Base-by-base conservation (phyloP, 2,113 vertebrate genomes). In the Crotalus horridus region DNA sequence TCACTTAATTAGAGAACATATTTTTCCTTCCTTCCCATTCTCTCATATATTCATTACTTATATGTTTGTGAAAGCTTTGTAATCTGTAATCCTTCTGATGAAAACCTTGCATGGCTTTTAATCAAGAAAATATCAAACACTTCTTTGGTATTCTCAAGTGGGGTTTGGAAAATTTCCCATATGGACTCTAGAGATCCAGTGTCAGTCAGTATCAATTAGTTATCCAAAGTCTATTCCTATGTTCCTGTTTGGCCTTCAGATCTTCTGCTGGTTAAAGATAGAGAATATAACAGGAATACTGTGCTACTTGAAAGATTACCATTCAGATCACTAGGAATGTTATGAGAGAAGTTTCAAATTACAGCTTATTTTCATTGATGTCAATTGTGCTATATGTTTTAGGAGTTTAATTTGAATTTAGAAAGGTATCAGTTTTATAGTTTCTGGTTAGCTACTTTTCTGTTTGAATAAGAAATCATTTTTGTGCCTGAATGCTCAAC, bases 351-450 rank as follows among this genome's bases (percentile, higher is more conserved):
- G 46, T 90, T 93, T 93, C 56, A n/a, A 61, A 39, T 90, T 93
- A 87, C 88, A 87, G 88, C 43, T 61, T 33, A 21, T 90, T 93
- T 90, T 87, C 89, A 87, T 81, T 89, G 51, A 74, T 54, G 51
- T 64, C 48, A 64, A n/a, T 93, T 93, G 88, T 48, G 61, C 55
- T 90, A 58, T 90, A 90, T 87, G 23, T 93, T 93, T 93, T 90
- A 90, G 56, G 86, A 87, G 15, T 93, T 93, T 93, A 93, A 93
- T 93, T 93, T 93, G 56, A 88, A 17, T 93, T 95, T 51, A 94
- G 81, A 74, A 94, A 95, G 93, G 85, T 88, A 53, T n/a, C 91
- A 33, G 91, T 92, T 96, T 12, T 59, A 95, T 39, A 46, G 2
- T 89, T 11, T 91, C 21, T 11, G 4, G 7, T 86, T 85, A 94